A percentile compares a stretch with the other conserved stretches of the same genome.
phyloP scores from a whole-genome alignment of 2,113 vertebrate genomes.

The Numida meleagris region DNA sequence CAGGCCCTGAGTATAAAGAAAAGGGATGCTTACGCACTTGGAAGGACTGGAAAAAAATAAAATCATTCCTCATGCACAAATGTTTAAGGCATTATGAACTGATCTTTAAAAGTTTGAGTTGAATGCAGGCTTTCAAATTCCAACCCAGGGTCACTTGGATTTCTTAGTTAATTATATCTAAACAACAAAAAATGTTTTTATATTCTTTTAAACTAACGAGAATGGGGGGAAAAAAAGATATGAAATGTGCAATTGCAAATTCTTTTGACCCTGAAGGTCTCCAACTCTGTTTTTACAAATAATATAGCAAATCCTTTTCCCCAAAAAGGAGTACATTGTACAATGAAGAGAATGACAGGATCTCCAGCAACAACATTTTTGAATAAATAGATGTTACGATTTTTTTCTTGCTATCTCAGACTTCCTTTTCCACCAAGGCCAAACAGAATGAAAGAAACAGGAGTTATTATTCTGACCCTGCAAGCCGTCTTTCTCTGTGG shows the following conservation, averaged over 20 bases:
- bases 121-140: conserved; percentile 6
- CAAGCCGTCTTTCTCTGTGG: neutral
- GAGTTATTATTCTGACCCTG: neutral
- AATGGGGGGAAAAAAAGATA: neutral
- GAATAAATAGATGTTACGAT: neutral
- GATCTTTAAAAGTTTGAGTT: conserved; percentile 15
- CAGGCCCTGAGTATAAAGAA: neutral
- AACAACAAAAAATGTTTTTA: neutral
- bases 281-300: neutral
- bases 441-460: neutral
- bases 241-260: neutral
- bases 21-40: neutral
- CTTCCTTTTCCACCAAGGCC: neutral
- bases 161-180: conserved; percentile 3
- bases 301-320: neutral
- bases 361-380: neutral
- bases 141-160: neutral
- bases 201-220: neutral
- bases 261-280: neutral
- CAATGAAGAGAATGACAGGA: neutral
- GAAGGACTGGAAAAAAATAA: neutral
- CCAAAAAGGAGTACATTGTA: neutral
- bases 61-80: neutral
- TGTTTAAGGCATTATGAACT: neutral
- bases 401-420: neutral